A percentile compares a stretch with the other conserved stretches of the same genome.
phyloP scores from a whole-genome alignment of 2,797 vertebrate species.

The Crocodylus rhombifer region DNA sequence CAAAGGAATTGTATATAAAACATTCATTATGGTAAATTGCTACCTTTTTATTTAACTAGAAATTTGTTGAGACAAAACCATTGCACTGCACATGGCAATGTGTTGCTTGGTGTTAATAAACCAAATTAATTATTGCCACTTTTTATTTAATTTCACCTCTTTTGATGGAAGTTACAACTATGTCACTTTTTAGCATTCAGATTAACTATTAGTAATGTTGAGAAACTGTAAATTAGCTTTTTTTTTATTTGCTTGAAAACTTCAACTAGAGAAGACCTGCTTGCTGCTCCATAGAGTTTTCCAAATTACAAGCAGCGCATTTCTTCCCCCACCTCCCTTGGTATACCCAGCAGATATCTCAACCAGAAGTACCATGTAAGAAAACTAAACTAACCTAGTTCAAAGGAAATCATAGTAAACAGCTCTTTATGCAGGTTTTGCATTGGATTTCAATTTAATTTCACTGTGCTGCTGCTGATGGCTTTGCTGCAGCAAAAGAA shows the following conservation, averaged over 20 bases:
- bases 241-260: constrained; percentile 39
- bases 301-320: not conserved
- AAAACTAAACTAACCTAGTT: constrained; percentile 35
- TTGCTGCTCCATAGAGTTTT: not conserved
- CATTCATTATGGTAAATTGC: constrained; percentile 81
- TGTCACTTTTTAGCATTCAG: not conserved
- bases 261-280: not conserved
- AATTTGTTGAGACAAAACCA: constrained; percentile 65
- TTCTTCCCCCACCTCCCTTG: not conserved
- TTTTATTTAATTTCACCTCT: constrained; percentile 41
- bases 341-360: not conserved
- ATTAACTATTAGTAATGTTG: constrained; percentile 12
- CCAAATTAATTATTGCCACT: constrained; percentile 42
- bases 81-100: not conserved
- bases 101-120: not conserved
- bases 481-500: constrained; percentile 55
- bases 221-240: not conserved
- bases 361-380: not conserved
- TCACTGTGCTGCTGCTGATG: constrained; percentile 67
- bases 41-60: constrained; percentile 79
- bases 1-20: constrained; percentile 83
- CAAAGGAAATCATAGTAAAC: constrained; percentile 54
- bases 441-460: constrained; percentile 74
- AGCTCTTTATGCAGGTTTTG: constrained; percentile 35
- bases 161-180: constrained; percentile 21